A percentile compares a stretch with the other conserved stretches of the same genome.
Conservation (phyloP, 2,888 invertebrate genomes). For the Hirtodrosophila trivittata region DNA sequence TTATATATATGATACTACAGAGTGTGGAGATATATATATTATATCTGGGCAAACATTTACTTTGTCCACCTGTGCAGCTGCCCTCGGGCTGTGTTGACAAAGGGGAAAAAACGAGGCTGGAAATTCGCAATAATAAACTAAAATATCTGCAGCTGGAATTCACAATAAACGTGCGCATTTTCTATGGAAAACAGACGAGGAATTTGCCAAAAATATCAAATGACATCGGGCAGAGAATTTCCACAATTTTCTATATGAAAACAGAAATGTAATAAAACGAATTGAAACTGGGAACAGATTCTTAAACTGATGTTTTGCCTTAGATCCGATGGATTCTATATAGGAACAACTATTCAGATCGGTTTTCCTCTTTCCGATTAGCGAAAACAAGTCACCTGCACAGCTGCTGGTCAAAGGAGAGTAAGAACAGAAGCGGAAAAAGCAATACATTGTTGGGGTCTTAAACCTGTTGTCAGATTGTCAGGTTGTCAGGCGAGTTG, state of each 20-base stretch:
- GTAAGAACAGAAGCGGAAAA: neutral
- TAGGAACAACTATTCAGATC: too few relatives aligned
- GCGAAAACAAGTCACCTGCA: too few relatives aligned
- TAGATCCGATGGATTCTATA: too few relatives aligned
- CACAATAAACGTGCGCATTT: constrained; percentile 21
- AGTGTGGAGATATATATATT: too few relatives aligned
- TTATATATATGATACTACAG: constrained; percentile 31
- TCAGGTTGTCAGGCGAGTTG: constrained; percentile 44
- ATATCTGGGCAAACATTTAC: constrained; percentile 38
- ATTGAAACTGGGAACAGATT: too few relatives aligned
- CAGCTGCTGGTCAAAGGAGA: neutral
- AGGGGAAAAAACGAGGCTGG: constrained; percentile 24
- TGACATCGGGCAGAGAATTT: too few relatives aligned
- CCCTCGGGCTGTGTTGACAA: constrained; percentile 47
- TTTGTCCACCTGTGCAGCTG: constrained; percentile 17
- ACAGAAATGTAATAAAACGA: too few relatives aligned
- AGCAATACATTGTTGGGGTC: constrained; percentile 18
- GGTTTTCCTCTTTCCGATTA: too few relatives aligned
- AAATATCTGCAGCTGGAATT: constrained; percentile 50
- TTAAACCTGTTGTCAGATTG: constrained; percentile 32
- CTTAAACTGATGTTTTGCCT: too few relatives aligned
- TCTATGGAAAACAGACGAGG: neutral
- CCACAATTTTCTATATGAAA: too few relatives aligned
- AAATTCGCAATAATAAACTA: constrained; percentile 56
- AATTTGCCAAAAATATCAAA: too few relatives aligned